A percentile compares a stretch with the other conserved stretches of the same genome.
phyloP scores from a whole-genome alignment of 2,797 vertebrate species.

The Cygnus olor region DNA sequence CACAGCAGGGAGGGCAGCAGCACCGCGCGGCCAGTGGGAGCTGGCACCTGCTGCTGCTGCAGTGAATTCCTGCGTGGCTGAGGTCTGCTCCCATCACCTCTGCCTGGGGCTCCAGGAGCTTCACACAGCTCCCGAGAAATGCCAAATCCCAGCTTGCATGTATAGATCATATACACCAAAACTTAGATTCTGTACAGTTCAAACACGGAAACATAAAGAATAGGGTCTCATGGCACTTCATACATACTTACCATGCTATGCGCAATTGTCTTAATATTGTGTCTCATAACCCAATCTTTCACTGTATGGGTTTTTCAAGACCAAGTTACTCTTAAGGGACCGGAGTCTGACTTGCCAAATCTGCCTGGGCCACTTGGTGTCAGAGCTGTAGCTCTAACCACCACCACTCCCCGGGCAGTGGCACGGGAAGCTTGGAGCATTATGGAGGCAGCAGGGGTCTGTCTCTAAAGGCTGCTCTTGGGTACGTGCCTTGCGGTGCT shows the following conservation, averaged over 20 bases:
- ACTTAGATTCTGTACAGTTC: neutral
- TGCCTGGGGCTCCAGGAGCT: neutral
- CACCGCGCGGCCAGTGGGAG: neutral
- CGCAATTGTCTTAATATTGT: neutral
- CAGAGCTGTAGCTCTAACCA: neutral
- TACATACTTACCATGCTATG: neutral
- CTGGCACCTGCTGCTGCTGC: neutral
- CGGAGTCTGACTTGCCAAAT: too few relatives aligned
- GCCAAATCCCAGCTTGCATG: neutral
- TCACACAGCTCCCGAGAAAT: neutral
- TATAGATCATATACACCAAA: neutral
- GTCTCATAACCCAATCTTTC: neutral
- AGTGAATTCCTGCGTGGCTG: neutral
- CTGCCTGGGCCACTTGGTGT: neutral
- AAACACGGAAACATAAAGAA: neutral
- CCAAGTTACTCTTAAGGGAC: neutral
- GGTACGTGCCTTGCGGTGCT: rapidly evolving
- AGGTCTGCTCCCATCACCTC: neutral
- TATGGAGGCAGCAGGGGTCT: neutral
- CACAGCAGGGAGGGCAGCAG: neutral
- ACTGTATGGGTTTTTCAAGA: neutral
- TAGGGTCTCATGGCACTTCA: neutral
- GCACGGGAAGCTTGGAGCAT: neutral
- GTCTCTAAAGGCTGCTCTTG: neutral
- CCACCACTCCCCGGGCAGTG: neutral